Percentiles rank a stretch among this genome's conserved stretches.
phyloP scores from a whole-genome alignment of 2,888 invertebrate species.

The Nomada lathburiana region DNA sequence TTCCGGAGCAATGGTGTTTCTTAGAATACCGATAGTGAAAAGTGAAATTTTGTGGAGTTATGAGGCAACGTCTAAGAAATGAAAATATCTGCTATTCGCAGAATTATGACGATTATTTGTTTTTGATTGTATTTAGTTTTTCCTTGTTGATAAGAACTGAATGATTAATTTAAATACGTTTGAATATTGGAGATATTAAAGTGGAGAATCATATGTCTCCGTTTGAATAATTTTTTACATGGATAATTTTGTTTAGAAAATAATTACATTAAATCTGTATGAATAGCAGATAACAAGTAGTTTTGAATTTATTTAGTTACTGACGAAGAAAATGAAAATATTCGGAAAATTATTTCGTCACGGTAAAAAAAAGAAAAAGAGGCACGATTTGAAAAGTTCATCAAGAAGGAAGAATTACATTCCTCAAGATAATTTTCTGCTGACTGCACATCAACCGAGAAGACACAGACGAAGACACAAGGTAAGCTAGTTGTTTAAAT shows the following conservation, averaged over 20 bases:
- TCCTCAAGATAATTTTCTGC: conserved; percentile 44
- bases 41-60: background rate
- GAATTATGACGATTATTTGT: no score
- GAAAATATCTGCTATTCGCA: background rate
- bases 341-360: conserved; percentile 39
- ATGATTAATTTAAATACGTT: no score
- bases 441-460: conserved; percentile 33
- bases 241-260: no score
- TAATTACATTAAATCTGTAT: no score
- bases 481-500: conserved; percentile 22
- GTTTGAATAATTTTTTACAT: no score
- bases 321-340: conserved; percentile 38
- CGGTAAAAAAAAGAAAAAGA: conserved; percentile 36
- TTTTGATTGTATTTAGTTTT: no score
- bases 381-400: conserved; percentile 17
- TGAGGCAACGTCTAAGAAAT: background rate
- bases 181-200: no score
- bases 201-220: no score
- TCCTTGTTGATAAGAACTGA: no score
- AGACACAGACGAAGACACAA: conserved; percentile 39
- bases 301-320: background rate
- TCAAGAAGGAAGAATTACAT: conserved; percentile 22
- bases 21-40: background rate
- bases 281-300: no score
- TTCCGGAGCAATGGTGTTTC: no score